Evolutionary conservation across 2,888 invertebrate genomes (phyloP).

Genomic region (Brachypterus glaber): DNA sequence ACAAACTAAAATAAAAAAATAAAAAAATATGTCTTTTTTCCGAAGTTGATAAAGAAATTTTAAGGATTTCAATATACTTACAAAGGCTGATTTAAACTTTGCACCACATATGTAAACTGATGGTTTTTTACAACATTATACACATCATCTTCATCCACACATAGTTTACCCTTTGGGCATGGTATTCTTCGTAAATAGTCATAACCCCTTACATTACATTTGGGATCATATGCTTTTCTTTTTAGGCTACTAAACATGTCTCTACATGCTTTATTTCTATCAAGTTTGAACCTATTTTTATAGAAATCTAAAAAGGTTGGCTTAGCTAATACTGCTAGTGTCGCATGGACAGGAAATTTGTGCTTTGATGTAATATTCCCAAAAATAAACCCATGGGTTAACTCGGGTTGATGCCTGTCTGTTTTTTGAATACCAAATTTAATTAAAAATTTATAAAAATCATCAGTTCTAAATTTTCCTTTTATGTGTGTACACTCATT

Average conservation of each 20-base stretch:
- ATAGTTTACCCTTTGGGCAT: conserved; percentile 64
- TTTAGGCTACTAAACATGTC: conserved; percentile 81
- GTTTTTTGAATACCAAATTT: conserved; percentile 98
- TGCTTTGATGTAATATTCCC: conserved; percentile 80
- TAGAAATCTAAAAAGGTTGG: conserved; percentile 84
- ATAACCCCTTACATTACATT: conserved; percentile 69
- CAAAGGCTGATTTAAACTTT: conserved; percentile 84
- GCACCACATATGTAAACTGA: conserved; percentile 91
- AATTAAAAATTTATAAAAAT: conserved; percentile 84
- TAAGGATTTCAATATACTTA: conserved; percentile 41
- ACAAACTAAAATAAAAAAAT: too few species aligned
- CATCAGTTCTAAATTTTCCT: conserved; percentile 55
- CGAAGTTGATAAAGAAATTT: neutral
- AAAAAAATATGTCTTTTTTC: too few species aligned
- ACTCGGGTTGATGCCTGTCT: conserved; percentile 70
- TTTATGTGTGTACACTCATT: conserved; percentile 46
- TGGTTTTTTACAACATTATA: conserved; percentile 76
- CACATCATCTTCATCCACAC: conserved; percentile 78
- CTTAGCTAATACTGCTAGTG: conserved; percentile 84
- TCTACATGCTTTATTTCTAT: conserved; percentile 69
- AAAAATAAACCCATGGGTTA: conserved; percentile 91
- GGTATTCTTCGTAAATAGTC: conserved; percentile 79
- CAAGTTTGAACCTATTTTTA: conserved; percentile 54
- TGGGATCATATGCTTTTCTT: conserved; percentile 71
- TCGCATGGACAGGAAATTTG: conserved; percentile 58